Base-by-base conservation (phyloP, 2,113 vertebrate genomes). In the Acrocephalus kingi region DNA sequence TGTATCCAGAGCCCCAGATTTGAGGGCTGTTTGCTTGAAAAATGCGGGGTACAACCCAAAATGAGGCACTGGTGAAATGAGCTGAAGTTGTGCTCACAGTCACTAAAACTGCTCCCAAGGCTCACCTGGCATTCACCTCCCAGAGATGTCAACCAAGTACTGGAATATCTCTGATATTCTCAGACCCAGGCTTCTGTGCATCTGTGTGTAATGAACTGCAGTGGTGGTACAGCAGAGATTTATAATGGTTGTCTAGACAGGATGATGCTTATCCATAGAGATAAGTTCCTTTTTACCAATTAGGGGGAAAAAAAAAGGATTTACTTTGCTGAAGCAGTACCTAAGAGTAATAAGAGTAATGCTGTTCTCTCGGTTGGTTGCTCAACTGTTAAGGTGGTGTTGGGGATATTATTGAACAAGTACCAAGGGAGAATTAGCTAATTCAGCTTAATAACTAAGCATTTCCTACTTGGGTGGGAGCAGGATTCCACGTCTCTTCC, bases 321-420 rank as follows among this genome's bases (percentile, higher is more conserved):
- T 28, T 37, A 37, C 82, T 93, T 91, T 93, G 52, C 81, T 89
- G 80, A 72, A 66, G 45, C 73, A 61, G 69, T 72, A 63, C 33
- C 39, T n/a, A n/a, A 66, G 84, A 81, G 77, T 67, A 74, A 71
- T 37, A 37, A 62, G 80, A 84, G 69, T 63, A 78, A 91, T 63
- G 39, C 61, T 7, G 3, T 87, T 94, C 54, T 94, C 78, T 79
- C 0, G 48, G 56, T 82, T 95, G 93, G 84, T 33, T 94, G 93
- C 84, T 94, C 77, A 89, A 3, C 69, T 93, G 87, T 93, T 91
- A 75, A 78, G 78, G 69, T 79, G 77, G 75, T 87, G 54, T 67
- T 59, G 66, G 66, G 51, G 81, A 59, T 87, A 31, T 56, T 62
- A 74, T 2, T 76, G 87, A 94, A 55, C 3, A 39, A 71, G 77